These are phyloP conservation scores for Thumatha senex DNA, from an alignment of 2,888 invertebrate genomes.

Conservation along the genomic window DNA sequence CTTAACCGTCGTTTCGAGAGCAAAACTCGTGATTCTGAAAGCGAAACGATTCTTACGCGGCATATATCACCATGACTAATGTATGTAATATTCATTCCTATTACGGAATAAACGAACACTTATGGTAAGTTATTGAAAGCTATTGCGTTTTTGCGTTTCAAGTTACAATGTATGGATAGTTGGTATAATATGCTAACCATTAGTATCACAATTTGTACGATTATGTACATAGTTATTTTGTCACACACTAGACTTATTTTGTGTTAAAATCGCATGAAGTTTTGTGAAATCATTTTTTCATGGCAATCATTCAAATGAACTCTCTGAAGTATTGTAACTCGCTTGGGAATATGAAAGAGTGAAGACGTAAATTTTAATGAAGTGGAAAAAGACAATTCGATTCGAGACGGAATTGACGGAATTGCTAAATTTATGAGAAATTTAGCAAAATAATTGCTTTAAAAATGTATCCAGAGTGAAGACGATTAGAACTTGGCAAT, in stretches of 20 bases:
- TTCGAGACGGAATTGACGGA: too few species aligned
- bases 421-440: too few species aligned
- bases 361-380: too few species aligned
- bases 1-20: slow-evolving; percentile 62
- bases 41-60: slow-evolving; percentile 55
- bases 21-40: slow-evolving; percentile 75
- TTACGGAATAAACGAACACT: slow-evolving; percentile 36
- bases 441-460: too few species aligned
- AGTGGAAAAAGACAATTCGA: too few species aligned
- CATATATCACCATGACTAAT: slow-evolving; percentile 40
- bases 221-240: slow-evolving; percentile 3
- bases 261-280: too few species aligned
- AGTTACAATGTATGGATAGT: slow-evolving; percentile 15
- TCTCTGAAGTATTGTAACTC: too few species aligned
- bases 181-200: slow-evolving; percentile 10
- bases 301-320: too few species aligned
- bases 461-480: too few species aligned
- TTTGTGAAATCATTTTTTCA: too few species aligned
- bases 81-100: slow-evolving; percentile 37
- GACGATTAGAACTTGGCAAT: too few species aligned
- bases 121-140: slow-evolving; percentile 35
- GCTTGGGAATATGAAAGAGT: too few species aligned
- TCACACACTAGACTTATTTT: not conserved
- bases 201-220: slow-evolving; percentile 1
- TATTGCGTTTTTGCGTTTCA: slow-evolving; percentile 35